phyloP scores from a whole-genome alignment of 2,797 vertebrate species.

The Muscicapa comitata region DNA sequence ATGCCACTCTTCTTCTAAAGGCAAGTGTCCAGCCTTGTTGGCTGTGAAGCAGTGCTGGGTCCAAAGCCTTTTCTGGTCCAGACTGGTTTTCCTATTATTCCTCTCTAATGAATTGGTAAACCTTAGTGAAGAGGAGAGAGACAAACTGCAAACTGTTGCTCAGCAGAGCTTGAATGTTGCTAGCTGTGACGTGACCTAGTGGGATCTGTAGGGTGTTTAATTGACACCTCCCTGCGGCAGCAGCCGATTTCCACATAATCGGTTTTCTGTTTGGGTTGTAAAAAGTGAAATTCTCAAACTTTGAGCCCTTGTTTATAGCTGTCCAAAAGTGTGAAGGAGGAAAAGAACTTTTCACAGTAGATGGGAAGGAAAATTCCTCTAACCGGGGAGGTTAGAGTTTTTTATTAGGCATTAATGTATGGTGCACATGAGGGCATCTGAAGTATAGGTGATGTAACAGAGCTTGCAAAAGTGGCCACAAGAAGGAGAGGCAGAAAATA shows the following conservation, averaged over 20 bases:
- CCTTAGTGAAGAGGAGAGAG: neutral
- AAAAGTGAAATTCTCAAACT: neutral
- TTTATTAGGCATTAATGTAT: neutral
- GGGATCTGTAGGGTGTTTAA: neutral
- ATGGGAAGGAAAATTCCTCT: neutral
- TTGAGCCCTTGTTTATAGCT: neutral
- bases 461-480: neutral
- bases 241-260: rapidly evolving
- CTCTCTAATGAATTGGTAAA: neutral
- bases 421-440: neutral
- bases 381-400: neutral
- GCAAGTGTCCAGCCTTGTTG: neutral
- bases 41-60: neutral
- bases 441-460: neutral
- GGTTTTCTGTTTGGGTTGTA: neutral
- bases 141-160: neutral
- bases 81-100: neutral
- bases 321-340: neutral
- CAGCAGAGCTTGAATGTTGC: neutral
- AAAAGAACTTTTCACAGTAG: neutral
- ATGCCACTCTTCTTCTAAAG: neutral
- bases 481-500: neutral
- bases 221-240: neutral
- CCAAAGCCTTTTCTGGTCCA: neutral
- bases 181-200: rapidly evolving